A percentile compares a stretch with the other conserved stretches of the same genome.
Conservation (phyloP, 2,113 vertebrate species). For the Pseudopipra pipra region DNA sequence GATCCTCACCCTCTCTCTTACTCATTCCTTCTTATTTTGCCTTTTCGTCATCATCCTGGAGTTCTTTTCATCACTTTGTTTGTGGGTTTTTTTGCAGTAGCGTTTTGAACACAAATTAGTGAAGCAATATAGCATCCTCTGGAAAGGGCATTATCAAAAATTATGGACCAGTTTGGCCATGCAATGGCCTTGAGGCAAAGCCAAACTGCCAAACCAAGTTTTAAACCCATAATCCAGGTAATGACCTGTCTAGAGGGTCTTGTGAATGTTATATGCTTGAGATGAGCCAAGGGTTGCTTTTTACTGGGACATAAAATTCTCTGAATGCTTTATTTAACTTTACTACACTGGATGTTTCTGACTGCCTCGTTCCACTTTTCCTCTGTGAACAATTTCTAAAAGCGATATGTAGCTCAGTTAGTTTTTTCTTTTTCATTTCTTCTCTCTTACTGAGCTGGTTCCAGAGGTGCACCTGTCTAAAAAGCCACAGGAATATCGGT, state of each 20-base stretch:
- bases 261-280: conserved; percentile 30
- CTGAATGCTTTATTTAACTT: conserved; percentile 61
- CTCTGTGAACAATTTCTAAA: conserved; percentile 14
- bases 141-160: conserved; percentile 34
- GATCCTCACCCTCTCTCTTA: not conserved
- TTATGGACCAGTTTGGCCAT: conserved; percentile 40
- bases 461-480: not conserved
- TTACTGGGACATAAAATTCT: conserved; percentile 46
- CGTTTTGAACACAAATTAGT: not conserved
- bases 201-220: conserved; percentile 49
- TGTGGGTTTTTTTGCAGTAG: not conserved
- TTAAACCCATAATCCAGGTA: conserved; percentile 12
- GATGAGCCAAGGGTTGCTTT: conserved; percentile 49
- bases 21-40: not conserved
- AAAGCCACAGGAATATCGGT: not conserved
- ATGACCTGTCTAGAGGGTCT: conserved; percentile 28
- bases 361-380: not conserved
- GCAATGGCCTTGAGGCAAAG: conserved; percentile 32
- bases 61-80: not conserved
- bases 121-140: not conserved
- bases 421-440: not conserved
- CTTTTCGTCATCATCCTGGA: not conserved
- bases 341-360: not conserved
- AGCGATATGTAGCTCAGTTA: not conserved
- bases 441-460: not conserved